A percentile compares a stretch with the other conserved stretches of the same genome.
phyloP scores from a whole-genome alignment of 2,888 invertebrate genomes.

The Aphrophora alni region DNA sequence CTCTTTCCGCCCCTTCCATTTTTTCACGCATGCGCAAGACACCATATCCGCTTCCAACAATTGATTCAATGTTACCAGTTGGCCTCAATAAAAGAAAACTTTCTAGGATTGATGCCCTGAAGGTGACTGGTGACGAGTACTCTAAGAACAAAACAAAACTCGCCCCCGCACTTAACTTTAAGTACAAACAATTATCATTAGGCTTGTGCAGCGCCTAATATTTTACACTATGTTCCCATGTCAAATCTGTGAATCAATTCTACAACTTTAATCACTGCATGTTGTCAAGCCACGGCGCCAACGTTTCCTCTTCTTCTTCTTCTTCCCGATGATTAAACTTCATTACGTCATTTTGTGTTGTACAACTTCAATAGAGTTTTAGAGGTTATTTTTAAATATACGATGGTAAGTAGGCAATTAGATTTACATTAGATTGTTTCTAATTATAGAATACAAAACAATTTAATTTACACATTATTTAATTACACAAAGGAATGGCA shows the following conservation, averaged over 20 bases:
- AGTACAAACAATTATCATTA: background rate
- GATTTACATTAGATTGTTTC: no score
- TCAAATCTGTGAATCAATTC: background rate
- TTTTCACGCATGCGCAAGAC: background rate
- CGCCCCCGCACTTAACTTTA: background rate
- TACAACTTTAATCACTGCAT: background rate
- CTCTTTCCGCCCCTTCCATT: background rate
- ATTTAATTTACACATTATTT: no score
- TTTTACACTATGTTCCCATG: background rate
- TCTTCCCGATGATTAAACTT: no score
- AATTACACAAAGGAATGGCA: no score
- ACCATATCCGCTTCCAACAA: background rate
- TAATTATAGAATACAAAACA: no score
- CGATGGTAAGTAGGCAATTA: no score
- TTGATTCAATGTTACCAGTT: background rate
- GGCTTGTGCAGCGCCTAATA: background rate
- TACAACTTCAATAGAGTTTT: no score
- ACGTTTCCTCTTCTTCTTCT: no score
- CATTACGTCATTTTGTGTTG: no score
- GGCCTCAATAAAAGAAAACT: background rate
- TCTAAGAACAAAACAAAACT: background rate
- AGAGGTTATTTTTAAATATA: no score
- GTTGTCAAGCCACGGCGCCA: no score
- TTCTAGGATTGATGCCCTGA: background rate
- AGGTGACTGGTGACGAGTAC: background rate